A percentile compares a stretch with the other conserved stretches of the same genome.
Conservation (phyloP, 2,888 invertebrate species). For the Drosophila gaucha region DNA sequence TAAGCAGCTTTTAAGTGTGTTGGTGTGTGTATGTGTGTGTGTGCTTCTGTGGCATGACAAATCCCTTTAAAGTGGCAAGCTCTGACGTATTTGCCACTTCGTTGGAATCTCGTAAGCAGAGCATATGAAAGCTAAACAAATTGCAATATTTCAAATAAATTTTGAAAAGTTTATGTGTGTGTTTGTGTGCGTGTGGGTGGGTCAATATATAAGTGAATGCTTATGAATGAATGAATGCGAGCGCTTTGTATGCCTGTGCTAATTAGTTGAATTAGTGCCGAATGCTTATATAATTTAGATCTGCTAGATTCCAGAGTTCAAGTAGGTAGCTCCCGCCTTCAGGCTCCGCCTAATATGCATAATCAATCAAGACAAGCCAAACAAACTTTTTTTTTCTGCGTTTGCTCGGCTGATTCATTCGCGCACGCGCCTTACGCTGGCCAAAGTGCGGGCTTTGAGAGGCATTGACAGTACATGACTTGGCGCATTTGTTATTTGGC, state of each 20-base stretch:
- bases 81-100: conserved; percentile 44
- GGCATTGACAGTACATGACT: conserved; percentile 59
- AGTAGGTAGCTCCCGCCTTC: conserved; percentile 6
- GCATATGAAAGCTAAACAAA: conserved; percentile 10
- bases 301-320: conserved; percentile 34
- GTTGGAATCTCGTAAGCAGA: conserved; percentile 21
- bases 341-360: conserved; percentile 19
- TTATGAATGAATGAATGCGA: conserved; percentile 34
- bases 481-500: conserved; percentile 29
- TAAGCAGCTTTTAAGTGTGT: background rate
- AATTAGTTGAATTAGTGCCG: conserved; percentile 28
- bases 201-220: conserved; percentile 30
- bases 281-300: conserved; percentile 25
- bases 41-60: conserved; percentile 17
- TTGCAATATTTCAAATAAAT: conserved; percentile 11
- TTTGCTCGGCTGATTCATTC: conserved; percentile 50
- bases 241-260: conserved; percentile 37
- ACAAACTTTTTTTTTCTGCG: background rate
- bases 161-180: too few species aligned
- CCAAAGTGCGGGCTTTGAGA: conserved; percentile 42
- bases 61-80: conserved; percentile 19
- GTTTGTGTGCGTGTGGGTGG: conserved; percentile 13
- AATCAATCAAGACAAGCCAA: conserved; percentile 28
- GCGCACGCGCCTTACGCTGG: conserved; percentile 59
- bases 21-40: background rate